Percentiles rank a stretch among this genome's conserved stretches.
These are phyloP conservation scores for Globia sparganii DNA, from an alignment of 2,888 invertebrate species.

Conservation along the genomic window DNA sequence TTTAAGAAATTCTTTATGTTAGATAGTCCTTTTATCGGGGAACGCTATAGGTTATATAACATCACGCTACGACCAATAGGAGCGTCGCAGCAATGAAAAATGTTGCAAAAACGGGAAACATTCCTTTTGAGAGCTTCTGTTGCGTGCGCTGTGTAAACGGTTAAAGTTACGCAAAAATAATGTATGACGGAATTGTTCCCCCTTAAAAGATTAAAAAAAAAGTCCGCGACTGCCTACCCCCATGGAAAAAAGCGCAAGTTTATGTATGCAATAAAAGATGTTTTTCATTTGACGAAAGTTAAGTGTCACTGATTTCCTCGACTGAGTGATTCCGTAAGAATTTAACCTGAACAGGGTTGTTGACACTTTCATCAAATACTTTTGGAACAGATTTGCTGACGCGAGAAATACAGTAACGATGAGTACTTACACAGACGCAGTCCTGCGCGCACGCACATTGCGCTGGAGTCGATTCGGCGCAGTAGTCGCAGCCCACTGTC, in stretches of 20 bases:
- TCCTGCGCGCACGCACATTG: conserved; percentile 69
- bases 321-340: not conserved
- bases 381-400: not conserved
- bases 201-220: no score
- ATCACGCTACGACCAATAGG: no score
- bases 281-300: not conserved
- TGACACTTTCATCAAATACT: not conserved
- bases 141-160: no score
- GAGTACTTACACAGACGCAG: conserved; percentile 63
- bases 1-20: no score
- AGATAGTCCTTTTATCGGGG: no score
- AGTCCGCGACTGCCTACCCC: not conserved
- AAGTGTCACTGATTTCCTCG: not conserved
- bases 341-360: not conserved
- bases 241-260: not conserved
- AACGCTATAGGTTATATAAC: no score
- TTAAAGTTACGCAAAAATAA: no score
- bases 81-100: no score
- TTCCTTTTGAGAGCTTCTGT: no score
- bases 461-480: conserved; percentile 67
- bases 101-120: no score
- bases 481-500: conserved; percentile 84
- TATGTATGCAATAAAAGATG: not conserved
- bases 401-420: not conserved
- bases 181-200: no score